Conservation (phyloP, 2,888 invertebrate genomes). For the Acholoe squamosa region DNA sequence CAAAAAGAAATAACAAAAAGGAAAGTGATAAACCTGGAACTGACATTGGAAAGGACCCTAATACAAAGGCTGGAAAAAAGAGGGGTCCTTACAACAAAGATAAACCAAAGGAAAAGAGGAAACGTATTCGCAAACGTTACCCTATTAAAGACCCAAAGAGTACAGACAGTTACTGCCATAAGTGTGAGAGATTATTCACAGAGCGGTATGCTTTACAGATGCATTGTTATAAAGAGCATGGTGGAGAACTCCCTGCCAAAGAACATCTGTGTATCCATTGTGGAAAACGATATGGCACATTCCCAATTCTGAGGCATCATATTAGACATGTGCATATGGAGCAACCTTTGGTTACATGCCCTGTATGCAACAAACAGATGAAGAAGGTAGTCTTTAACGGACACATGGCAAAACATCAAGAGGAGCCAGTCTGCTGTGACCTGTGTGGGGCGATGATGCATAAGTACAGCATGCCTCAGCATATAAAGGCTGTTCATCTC, state of each 20-base stretch:
- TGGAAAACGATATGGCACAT: not conserved
- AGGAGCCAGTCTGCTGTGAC: not conserved
- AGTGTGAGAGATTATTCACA: not conserved
- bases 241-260: not conserved
- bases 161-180: not conserved
- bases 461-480: not conserved
- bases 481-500: not conserved
- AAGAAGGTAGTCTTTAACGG: not conserved
- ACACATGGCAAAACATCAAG: not conserved
- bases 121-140: too few species aligned
- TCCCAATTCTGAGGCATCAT: not conserved
- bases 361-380: not conserved
- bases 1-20: too few species aligned
- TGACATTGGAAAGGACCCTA: too few species aligned
- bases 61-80: too few species aligned
- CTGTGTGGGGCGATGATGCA: not conserved
- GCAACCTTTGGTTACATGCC: not conserved
- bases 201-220: not conserved
- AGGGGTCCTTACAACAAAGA: too few species aligned
- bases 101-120: too few species aligned
- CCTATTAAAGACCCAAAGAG: too few species aligned
- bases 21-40: too few species aligned
- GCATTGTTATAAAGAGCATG: not conserved
- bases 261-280: not conserved
- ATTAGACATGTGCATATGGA: not conserved